Evolutionary conservation across 1,140 invertebrate genomes (phyloP), one percentile per base, ranked within the genome.

Genomic region (Matsumurasca onukii): DNA sequence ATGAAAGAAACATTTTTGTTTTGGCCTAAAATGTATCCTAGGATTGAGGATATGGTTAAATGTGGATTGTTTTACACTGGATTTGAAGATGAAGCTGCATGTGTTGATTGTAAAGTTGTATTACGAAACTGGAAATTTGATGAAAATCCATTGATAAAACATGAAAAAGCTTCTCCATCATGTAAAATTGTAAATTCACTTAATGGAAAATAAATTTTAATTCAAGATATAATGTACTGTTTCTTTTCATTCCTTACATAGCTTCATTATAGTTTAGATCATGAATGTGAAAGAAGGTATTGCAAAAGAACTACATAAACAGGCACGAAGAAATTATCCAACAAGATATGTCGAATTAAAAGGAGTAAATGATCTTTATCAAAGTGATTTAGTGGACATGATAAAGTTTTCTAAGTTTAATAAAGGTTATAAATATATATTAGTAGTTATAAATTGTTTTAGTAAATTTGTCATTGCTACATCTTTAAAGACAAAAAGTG

Each of bases 391-490:
- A 2, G 67, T 75, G 3, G 73, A 74, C 27, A 78, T 80, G 76
- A 71, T 72, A 48, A 69, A 63, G 0, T 77, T 75, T 73, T 69
- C 71, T 25, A 70, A 70, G 69, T 25, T 72, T 45, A 83, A 84
- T 75, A 73, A 76, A 51, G 75, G 76, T 31, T 78, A 74, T 72
- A 78, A 77, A 67, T 83, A 80, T 70, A 73, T 84, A 30, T 70
- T 84, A 62, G 78, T 76, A 27, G 75, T 81, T 3, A 83, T 84
- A 67, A 79, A 83, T 73, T 70, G 72, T 29, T 82, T 82, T 73
- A 77, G 76, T 61, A 84, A 82, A 76, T 80, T 75, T 73, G 78
- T 79, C 22, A 84, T 77, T 78, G 77, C 76, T 20, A 48, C 77
- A 29, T 77, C 80, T 3, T 20, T 84, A 30, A 82, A 82, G 78